Evolutionary conservation across 1,140 invertebrate species (phyloP).

Genomic region (Onthophagus taurus): DNA sequence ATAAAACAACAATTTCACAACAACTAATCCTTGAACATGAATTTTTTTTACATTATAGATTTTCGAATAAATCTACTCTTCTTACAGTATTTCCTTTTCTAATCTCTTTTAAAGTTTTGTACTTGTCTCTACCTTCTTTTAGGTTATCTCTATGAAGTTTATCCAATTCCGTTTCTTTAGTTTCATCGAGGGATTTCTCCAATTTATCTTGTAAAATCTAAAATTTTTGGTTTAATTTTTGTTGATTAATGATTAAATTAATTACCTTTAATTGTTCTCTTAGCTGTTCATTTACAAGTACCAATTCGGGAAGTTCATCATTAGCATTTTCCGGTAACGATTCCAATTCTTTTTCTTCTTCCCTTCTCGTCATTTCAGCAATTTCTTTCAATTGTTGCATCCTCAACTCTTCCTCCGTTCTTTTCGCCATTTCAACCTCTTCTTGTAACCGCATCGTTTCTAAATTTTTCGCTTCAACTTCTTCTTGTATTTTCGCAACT

Average conservation of each 20-base stretch:
- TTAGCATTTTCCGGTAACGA: constrained; percentile 26
- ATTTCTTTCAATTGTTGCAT: constrained; percentile 22
- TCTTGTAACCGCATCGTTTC: constrained; percentile 80
- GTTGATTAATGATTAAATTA: too few species aligned
- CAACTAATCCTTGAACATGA: too few species aligned
- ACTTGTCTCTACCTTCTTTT: constrained; percentile 31
- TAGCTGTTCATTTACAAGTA: constrained; percentile 28
- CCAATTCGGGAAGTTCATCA: constrained; percentile 27
- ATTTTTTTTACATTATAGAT: constrained; percentile 22
- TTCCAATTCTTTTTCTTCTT: constrained; percentile 24
- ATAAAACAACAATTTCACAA: too few species aligned
- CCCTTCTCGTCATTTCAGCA: constrained; percentile 14
- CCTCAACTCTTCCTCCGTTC: constrained; percentile 27
- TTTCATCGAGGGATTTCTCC: constrained; percentile 16
- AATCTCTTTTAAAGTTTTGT: constrained; percentile 33
- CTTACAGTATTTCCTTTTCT: constrained; percentile 33
- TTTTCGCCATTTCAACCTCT: constrained; percentile 44
- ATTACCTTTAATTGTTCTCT: constrained; percentile 30
- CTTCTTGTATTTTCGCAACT: constrained; percentile 76
- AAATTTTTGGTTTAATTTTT: too few species aligned
- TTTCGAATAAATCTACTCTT: constrained; percentile 35
- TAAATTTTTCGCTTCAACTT: constrained; percentile 78
- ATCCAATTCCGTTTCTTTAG: constrained; percentile 30
- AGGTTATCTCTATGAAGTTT: constrained; percentile 35
- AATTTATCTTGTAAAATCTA: constrained; percentile 10